Conservation (phyloP, 2,888 invertebrate species). For the Neocrepidodera transversa region DNA sequence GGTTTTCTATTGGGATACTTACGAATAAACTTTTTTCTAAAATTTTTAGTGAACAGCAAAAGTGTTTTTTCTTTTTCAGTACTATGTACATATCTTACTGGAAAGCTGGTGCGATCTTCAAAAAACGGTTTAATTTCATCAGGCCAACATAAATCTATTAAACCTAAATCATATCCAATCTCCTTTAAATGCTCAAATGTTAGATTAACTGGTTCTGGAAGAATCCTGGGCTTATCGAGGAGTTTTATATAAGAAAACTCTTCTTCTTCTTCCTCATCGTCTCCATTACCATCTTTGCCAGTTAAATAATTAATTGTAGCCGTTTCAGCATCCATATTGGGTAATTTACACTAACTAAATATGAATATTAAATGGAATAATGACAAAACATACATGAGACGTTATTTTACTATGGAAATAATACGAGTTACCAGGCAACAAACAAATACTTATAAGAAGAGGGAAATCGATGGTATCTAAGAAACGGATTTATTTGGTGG, state of each 20-base stretch:
- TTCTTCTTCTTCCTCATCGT: conserved; percentile 43
- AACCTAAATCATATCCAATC: conserved; percentile 67
- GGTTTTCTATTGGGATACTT: conserved; percentile 69
- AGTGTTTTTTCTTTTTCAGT: conserved; percentile 74
- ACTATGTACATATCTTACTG: conserved; percentile 71
- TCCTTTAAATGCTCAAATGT: conserved; percentile 65
- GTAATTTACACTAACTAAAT: no score
- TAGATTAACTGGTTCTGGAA: conserved; percentile 55
- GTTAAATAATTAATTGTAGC: neutral
- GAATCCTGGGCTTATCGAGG: conserved; percentile 53
- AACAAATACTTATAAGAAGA: no score
- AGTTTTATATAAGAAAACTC: conserved; percentile 53
- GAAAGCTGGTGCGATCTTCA: conserved; percentile 67
- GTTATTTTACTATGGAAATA: no score
- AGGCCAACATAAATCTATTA: conserved; percentile 72
- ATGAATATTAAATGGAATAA: no score
- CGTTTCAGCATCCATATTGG: neutral
- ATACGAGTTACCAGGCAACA: no score
- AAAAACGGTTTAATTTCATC: conserved; percentile 65
- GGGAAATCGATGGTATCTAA: no score
- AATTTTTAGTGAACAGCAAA: conserved; percentile 74
- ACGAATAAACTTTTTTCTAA: conserved; percentile 72
- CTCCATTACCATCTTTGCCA: neutral
- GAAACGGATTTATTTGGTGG: no score
- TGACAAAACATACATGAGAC: no score